These are phyloP conservation scores for Oostethus manadensis DNA, from an alignment of 2,113 vertebrate genomes.

Conservation along the genomic window DNA sequence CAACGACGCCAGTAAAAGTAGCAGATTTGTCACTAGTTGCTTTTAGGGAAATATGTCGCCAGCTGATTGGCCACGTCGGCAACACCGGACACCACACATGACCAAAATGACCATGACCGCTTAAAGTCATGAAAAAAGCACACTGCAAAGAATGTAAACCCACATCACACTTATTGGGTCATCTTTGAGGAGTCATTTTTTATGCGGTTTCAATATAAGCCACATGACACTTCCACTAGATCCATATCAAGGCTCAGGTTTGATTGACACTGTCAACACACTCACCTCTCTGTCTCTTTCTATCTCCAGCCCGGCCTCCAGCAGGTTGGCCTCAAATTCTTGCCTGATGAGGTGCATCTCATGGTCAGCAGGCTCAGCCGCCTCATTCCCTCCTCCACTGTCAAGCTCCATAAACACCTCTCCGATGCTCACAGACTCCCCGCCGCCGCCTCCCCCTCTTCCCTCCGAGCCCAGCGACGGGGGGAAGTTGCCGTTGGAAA, in stretches of 20 bases:
- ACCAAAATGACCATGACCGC: not conserved
- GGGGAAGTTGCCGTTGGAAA: conserved; percentile 81
- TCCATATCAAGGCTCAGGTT: not conserved
- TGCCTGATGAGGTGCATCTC: conserved; percentile 81
- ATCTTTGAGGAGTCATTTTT: not conserved
- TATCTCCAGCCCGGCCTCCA: conserved; percentile 86
- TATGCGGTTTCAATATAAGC: too few species aligned
- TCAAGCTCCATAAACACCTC: conserved; percentile 62
- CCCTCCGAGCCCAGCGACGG: conserved; percentile 35
- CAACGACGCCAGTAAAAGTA: too few species aligned
- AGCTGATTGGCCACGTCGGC: too few species aligned
- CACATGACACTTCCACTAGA: too few species aligned
- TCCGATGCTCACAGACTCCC: conserved; percentile 31
- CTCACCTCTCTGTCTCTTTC: conserved; percentile 83
- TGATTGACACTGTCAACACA: not conserved
- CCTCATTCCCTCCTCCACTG: conserved; percentile 30
- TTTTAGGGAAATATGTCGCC: too few species aligned
- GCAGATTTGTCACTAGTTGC: too few species aligned
- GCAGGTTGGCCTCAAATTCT: conserved; percentile 84
- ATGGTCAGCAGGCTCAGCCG: conserved; percentile 75
- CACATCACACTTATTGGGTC: not conserved
- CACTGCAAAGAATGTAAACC: not conserved
- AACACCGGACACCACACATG: too few species aligned
- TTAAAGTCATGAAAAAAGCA: not conserved
- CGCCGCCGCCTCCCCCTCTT: conserved; percentile 25